Evolutionary conservation across 2,888 invertebrate genomes (phyloP), one percentile per base, ranked within the genome.

Genomic region (Orgyia antiqua): DNA sequence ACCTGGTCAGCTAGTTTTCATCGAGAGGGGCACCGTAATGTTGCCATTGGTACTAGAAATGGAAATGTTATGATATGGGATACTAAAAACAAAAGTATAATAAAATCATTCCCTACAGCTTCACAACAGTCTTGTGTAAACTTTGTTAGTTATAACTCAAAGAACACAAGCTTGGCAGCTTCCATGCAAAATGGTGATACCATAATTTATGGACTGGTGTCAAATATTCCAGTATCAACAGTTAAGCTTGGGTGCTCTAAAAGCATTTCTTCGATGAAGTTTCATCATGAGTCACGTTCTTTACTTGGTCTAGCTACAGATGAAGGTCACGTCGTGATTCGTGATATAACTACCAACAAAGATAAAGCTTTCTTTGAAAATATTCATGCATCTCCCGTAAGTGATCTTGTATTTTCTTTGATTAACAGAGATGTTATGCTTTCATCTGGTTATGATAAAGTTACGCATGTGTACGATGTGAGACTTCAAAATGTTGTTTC

Each of bases 331-430:
- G 64, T 87, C 12, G 58, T 83, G 6, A 54, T 87, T 4, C 64
- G 78, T 44, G 87, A 87, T 39, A 67, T 87, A 15, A 71, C 72
- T 8, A 76, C 75, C 1, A 83, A 86, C 39, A 87, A 80, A 54
- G 86, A 87, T 36, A 84, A 75, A 61, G 75, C 64, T 4, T 71
- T 68, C 37, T 80, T 83, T 67, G 79, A 84, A 49, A 79, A 82
- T 50, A 77, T 87, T 4, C 90, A 90, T 49, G 84, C 86, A 10
- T 88, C 89, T 2, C 87, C 88, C 1, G 87, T 89, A n/a, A 88
- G 88, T 43, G 87, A 88, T 44, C 72, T 89, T 34, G 68, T 79
- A 17, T 89, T 84, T 62, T 89, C 89, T 0, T 79, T 88, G 0
- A 71, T 88, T 6, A 88, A 88, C 47, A 71, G 75, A 39, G 88